Conservation (phyloP, 1,140 invertebrate genomes). For the Doryteuthis pealeii region DNA sequence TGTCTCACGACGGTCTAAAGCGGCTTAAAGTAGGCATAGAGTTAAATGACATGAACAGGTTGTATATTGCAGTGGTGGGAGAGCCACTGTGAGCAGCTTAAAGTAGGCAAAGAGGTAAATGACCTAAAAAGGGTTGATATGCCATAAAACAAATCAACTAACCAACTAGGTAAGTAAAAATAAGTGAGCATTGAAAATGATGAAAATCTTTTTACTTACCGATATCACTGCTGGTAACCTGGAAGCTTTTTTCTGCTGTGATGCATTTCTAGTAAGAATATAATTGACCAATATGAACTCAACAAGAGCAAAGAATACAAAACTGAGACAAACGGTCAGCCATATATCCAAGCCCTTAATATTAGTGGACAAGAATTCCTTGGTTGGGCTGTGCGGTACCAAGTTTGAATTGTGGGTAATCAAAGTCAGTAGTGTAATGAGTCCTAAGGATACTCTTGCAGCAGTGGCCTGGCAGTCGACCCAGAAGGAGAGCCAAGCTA, state of each 20-base stretch:
- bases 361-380: conserved; percentile 72
- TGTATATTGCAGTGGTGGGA: too few species aligned
- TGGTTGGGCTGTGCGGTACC: conserved; percentile 9
- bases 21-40: too few species aligned
- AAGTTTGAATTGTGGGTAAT: conserved; percentile 15
- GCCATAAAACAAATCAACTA: too few species aligned
- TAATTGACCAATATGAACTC: conserved; percentile 79
- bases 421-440: conserved; percentile 52
- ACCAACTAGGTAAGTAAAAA: too few species aligned
- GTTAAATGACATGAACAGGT: too few species aligned
- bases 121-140: too few species aligned
- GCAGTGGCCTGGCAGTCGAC: conserved; percentile 66
- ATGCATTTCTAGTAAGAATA: neutral
- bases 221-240: too few species aligned
- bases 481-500: conserved; percentile 87
- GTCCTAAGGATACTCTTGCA: conserved; percentile 63
- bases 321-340: conserved; percentile 85
- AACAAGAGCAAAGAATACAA: conserved; percentile 79
- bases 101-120: too few species aligned
- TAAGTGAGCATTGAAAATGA: too few species aligned
- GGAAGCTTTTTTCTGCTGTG: too few species aligned
- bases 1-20: conserved; percentile 10
- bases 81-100: too few species aligned
- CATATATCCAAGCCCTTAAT: conserved; percentile 73
- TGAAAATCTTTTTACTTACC: too few species aligned